These are phyloP conservation scores for Andrena praecox DNA, from an alignment of 2,888 invertebrate genomes.

Conservation along the genomic window DNA sequence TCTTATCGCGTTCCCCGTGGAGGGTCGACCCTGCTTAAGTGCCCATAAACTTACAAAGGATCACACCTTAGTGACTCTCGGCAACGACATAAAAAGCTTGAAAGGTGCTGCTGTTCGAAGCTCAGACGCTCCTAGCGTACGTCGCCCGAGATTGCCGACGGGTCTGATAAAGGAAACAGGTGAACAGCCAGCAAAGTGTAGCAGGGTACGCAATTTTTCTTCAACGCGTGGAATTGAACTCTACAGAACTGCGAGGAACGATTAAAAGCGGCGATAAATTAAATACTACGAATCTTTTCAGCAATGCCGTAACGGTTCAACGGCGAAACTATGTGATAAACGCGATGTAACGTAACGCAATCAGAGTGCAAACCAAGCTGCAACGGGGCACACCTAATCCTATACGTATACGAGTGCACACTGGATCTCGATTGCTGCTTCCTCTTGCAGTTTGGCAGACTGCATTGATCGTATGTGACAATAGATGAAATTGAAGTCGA, in stretches of 20 bases:
- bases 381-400: conserved; percentile 38
- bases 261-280: neutral
- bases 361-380: conserved; percentile 25
- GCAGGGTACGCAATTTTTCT: neutral
- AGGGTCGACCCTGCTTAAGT: conserved; percentile 47
- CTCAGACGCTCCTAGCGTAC: neutral
- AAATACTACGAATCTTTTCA: neutral
- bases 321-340: conserved; percentile 20
- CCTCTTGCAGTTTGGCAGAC: conserved; percentile 54
- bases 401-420: conserved; percentile 8
- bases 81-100: conserved; percentile 35
- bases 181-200: neutral
- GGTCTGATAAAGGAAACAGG: no score
- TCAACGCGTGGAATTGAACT: neutral
- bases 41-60: conserved; percentile 56
- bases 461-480: conserved; percentile 50
- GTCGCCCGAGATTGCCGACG: neutral
- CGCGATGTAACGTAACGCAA: conserved; percentile 38
- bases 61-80: conserved; percentile 46
- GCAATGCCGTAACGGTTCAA: conserved; percentile 13
- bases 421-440: conserved; percentile 53
- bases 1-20: conserved; percentile 54
- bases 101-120: neutral
- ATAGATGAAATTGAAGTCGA: conserved; percentile 62
- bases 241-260: neutral